Conservation (phyloP, 2,797 vertebrate genomes). For the Pteronotus mesoamericanus region DNA sequence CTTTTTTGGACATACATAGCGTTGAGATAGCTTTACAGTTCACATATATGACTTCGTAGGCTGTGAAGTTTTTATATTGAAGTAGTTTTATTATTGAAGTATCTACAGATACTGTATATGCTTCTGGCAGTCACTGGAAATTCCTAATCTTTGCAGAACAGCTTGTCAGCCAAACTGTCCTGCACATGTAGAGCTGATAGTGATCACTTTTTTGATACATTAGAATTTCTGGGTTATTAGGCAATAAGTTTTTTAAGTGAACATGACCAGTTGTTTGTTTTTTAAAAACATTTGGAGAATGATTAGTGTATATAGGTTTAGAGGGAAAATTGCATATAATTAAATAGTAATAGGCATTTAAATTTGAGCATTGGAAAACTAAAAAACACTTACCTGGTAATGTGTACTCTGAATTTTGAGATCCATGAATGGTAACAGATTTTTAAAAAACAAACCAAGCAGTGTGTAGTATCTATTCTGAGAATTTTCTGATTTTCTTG, state of each 20-base stretch:
- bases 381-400: constrained; percentile 12
- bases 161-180: not conserved
- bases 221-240: constrained; percentile 16
- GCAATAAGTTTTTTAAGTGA: constrained; percentile 35
- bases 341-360: constrained; percentile 35
- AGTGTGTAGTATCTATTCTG: constrained; percentile 14
- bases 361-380: not conserved
- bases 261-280: not conserved
- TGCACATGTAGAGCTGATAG: not conserved
- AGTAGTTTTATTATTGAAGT: constrained; percentile 2
- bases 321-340: not conserved
- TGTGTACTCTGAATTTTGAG: constrained; percentile 42
- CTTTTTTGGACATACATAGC: not conserved
- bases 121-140: not conserved
- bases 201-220: not conserved
- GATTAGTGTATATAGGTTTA: not conserved
- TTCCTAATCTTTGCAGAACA: constrained; percentile 48
- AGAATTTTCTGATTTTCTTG: constrained; percentile 47
- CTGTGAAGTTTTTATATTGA: constrained; percentile 36
- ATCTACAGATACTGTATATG: not conserved
- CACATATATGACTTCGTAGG: not conserved
- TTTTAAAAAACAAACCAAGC: not conserved
- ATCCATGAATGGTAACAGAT: constrained; percentile 15
- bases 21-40: constrained; percentile 4
- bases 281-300: constrained; percentile 16